These are phyloP conservation scores for Euschistus heros DNA, from an alignment of 1,140 invertebrate genomes.

Conservation along the genomic window DNA sequence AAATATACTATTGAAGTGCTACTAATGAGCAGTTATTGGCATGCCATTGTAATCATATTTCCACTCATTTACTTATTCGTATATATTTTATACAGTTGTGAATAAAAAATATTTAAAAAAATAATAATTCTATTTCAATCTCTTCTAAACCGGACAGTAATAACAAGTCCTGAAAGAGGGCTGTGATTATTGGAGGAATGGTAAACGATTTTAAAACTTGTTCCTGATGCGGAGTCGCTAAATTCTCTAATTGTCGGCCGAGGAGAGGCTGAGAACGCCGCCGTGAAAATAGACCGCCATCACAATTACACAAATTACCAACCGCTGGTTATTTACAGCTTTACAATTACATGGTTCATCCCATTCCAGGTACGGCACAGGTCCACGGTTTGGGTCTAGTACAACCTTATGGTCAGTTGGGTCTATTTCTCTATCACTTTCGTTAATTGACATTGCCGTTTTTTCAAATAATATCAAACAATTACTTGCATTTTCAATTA, in stretches of 20 bases:
- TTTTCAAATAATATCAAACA: neutral
- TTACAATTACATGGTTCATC: neutral
- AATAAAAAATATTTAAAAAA: no score
- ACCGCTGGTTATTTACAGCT: neutral
- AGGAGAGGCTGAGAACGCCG: neutral
- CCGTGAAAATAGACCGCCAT: neutral
- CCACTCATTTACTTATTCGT: no score
- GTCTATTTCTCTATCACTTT: neutral
- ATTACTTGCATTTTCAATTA: neutral
- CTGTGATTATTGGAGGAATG: neutral
- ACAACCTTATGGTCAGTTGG: neutral
- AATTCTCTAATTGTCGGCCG: neutral
- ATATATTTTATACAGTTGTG: no score
- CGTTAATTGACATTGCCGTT: neutral
- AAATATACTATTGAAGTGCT: no score
- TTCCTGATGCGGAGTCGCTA: neutral
- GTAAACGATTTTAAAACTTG: neutral
- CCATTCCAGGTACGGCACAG: neutral
- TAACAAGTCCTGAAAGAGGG: no score
- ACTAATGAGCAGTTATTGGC: no score
- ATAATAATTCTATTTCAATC: no score
- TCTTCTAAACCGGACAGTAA: no score
- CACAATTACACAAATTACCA: constrained; percentile 2
- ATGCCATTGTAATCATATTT: no score
- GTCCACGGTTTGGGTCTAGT: neutral